A percentile compares a stretch with the other conserved stretches of the same genome.
Conservation (phyloP, 2,888 invertebrate genomes). For the Drosophila borealis region DNA sequence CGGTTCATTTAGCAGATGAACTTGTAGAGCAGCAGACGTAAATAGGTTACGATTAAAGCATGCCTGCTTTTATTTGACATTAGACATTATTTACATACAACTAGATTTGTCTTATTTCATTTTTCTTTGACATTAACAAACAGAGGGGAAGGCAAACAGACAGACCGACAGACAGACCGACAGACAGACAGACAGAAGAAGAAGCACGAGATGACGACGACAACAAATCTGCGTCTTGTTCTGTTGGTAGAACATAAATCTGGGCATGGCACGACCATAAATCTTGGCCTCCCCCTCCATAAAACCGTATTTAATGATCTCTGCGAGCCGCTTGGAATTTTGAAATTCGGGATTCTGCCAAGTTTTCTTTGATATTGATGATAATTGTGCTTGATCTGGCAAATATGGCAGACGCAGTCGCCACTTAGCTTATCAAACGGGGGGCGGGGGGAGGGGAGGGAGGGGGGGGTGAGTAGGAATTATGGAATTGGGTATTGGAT, state of each 20-base stretch:
- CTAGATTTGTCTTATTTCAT: too few relatives aligned
- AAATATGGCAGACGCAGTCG: constrained; percentile 44
- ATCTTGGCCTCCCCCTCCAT: constrained; percentile 63
- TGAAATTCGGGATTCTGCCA: constrained; percentile 15
- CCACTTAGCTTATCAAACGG: constrained; percentile 80
- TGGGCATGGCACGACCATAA: constrained; percentile 67
- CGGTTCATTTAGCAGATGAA: too few relatives aligned
- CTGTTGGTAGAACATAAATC: constrained; percentile 60
- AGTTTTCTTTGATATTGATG: constrained; percentile 8
- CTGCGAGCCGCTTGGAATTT: constrained; percentile 37
- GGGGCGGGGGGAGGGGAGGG: constrained; percentile 13
- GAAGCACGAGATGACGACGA: constrained; percentile 3
- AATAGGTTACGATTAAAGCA: too few relatives aligned
- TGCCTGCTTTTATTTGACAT: too few relatives aligned
- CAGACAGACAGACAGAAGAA: constrained; percentile 5
- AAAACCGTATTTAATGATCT: constrained; percentile 69
- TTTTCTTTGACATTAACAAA: constrained; percentile 26
- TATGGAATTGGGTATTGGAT: background rate
- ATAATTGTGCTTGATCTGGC: constrained; percentile 6
- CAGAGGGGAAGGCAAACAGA: constrained; percentile 14
- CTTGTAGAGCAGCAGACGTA: too few relatives aligned
- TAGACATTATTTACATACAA: too few relatives aligned
- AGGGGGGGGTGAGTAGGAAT: background rate
- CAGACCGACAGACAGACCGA: background rate
- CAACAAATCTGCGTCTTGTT: constrained; percentile 37